Evolutionary conservation across 2,113 vertebrate species (phyloP).

Genomic region (Meleagris gallopavo): DNA sequence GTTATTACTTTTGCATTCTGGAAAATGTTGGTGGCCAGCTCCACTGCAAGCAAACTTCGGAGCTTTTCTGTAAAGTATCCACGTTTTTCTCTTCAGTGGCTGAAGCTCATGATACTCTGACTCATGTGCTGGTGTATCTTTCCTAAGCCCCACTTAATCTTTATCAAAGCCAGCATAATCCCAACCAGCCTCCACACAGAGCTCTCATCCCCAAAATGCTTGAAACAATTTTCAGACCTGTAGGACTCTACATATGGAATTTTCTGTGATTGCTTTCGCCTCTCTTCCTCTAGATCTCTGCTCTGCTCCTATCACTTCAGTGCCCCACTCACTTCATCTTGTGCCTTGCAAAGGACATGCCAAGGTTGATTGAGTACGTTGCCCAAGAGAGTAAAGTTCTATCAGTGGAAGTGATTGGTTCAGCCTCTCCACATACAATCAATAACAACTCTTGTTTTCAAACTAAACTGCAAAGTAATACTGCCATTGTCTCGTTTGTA

Average conservation of each 20-base stretch:
- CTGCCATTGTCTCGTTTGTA: not conserved
- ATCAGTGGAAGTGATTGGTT: not conserved
- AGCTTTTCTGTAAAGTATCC: not conserved
- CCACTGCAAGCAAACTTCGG: not conserved
- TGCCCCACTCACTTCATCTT: rapidly evolving
- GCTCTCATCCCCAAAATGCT: not conserved
- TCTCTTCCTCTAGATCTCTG: not conserved
- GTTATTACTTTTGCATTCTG: not conserved
- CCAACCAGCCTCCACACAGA: not conserved
- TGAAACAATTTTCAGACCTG: not conserved
- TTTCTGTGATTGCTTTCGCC: not conserved
- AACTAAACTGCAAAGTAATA: not conserved
- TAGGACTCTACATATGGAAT: not conserved
- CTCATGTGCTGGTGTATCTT: not conserved
- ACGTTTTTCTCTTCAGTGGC: not conserved
- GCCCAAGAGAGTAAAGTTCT: not conserved
- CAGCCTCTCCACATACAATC: not conserved
- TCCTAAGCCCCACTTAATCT: not conserved
- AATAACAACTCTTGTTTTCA: not conserved
- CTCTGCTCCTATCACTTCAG: rapidly evolving
- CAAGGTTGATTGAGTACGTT: not conserved
- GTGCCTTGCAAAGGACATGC: not conserved
- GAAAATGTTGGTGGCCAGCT: not conserved
- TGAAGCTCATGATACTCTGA: not conserved
- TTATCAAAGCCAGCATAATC: not conserved